Base-by-base conservation (phyloP, 2,113 vertebrate species). In the Speoplatyrhinus poulsoni region DNA sequence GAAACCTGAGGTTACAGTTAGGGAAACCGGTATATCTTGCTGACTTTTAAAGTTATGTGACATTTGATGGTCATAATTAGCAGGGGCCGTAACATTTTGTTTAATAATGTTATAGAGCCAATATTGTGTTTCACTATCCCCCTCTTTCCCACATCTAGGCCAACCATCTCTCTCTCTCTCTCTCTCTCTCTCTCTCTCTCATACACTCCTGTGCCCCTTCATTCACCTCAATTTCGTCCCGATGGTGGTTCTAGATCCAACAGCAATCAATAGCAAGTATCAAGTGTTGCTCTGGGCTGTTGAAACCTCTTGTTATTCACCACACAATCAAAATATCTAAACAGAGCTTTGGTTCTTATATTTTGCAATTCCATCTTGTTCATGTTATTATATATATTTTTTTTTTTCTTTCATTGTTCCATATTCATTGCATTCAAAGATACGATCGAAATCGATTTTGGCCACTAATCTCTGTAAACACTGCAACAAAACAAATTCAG, bases 181-280 rank as follows among this genome's bases (percentile, higher is more conserved):
- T 15, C 10, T 15, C 49, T 4, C 49, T 4, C 49, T 4, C 49
- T 3, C 49, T 11, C 49, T 11, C 49, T 9, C 1, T 9, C 36
- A 41, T 8, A 41, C 36, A 41, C 53, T 9, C 67, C 66, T 64
- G 82, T 62, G 12, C 17, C 49, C 67, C 4, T 67, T 4, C 12
- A 64, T 82, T 69, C 68, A 61, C 55, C 4, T 67, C 72, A 75
- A 62, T 79, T 79, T 80, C 70, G 67, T 58, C 69, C 55, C 49
- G 76, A 52, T 63, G 63, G 65, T 72, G 75, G 15, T 80, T 79
- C 70, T 69, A 81, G 89, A 81, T 82, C 60, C 67, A 68, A 68
- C 58, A 53, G 32, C 48, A 62, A 89, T 90, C 87, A 81, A 89
- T 90, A 88, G 64, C 64, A 89, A 70, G 80, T 84, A 89, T 86